These are phyloP conservation scores for Mormyrus hasselquistii DNA, from an alignment of 2,797 vertebrate species.

Conservation along the genomic window DNA sequence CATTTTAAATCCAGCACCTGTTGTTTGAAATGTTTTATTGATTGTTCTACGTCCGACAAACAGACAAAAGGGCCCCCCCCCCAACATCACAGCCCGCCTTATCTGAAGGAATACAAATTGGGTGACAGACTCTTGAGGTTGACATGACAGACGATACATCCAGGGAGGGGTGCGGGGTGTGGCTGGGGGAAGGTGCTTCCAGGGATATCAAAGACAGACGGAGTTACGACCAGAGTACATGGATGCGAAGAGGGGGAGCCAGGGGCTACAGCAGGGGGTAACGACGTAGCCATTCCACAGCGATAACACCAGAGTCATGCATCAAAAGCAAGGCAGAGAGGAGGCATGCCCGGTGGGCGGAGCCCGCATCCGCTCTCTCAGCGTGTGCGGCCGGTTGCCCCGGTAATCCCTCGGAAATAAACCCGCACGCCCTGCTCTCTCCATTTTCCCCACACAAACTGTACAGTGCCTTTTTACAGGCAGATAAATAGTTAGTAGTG, in stretches of 20 bases:
- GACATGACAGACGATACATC: slow-evolving; percentile 34
- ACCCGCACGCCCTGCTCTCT: background rate
- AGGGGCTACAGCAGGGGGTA: slow-evolving; percentile 7
- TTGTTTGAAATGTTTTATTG: slow-evolving; percentile 38
- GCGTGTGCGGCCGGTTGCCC: background rate
- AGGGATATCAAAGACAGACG: slow-evolving; percentile 19
- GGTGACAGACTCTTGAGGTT: slow-evolving; percentile 22
- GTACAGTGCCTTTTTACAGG: background rate
- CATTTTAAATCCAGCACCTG: slow-evolving; percentile 39
- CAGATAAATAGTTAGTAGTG: background rate
- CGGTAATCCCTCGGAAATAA: background rate
- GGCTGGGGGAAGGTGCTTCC: slow-evolving; percentile 29
- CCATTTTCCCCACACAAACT: background rate
- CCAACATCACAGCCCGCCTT: slow-evolving; percentile 35
- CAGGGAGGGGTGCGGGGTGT: slow-evolving; percentile 44
- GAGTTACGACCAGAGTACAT: slow-evolving; percentile 26
- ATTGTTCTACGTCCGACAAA: slow-evolving; percentile 22
- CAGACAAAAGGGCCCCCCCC: slow-evolving; percentile 27
- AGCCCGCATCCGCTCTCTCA: background rate
- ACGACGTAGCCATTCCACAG: slow-evolving; percentile 28
- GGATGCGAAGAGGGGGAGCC: slow-evolving; percentile 13
- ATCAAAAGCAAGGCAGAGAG: slow-evolving; percentile 30
- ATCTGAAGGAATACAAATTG: slow-evolving; percentile 45
- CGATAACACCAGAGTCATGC: slow-evolving; percentile 37
- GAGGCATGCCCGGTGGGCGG: slow-evolving; percentile 39